Evolutionary conservation across 2,113 vertebrate genomes (phyloP), one percentile per base, ranked within the genome.

Genomic region (Oncorhynchus masou): DNA sequence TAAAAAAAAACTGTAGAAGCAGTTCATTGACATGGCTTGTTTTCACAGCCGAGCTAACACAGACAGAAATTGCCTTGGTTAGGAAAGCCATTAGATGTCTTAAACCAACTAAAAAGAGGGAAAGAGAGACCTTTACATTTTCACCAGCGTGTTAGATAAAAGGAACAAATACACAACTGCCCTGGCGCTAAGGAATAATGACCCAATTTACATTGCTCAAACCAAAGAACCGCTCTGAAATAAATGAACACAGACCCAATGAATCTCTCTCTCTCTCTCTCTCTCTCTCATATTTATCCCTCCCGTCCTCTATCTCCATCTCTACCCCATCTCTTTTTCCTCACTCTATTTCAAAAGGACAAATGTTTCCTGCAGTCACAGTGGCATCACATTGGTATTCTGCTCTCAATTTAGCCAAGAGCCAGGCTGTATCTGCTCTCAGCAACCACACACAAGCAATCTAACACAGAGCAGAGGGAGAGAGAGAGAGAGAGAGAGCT

Each of bases 301-400:
- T 71, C 57, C 54, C 70, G 19, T 16, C 6, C 22, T 75, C 25
- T 57, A 25, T 68, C 68, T 34, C 62, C 29, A 0, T 31, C 68
- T 73, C 59, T 69, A 72, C 70, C 25, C 25, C 73, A 75, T 74
- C 24, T 74, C 75, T 70, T 67, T 77, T 48, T 39, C 13, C 77
- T 80, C 73, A 65, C 74, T 83, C 54, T 76, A 74, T 90, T 88
- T 90, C 74, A 84, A 92, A 91, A 91, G 90, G 88, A 92, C 90
- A 91, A 90, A 86, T 73, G 84, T 81, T 87, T 91, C 90, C 88
- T 80, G 82, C 88, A 89, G 88, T 87, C 88, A 90, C 78, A 81
- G 81, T 84, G 80, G 84, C 77, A 34, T 79, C 45, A 31, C 86
- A 92, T 90, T 90, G 87, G 87, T 89, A 91, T 93, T 89, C 91